phyloP scores from a whole-genome alignment of 2,888 invertebrate genomes.

The Vesta saturnalis region DNA sequence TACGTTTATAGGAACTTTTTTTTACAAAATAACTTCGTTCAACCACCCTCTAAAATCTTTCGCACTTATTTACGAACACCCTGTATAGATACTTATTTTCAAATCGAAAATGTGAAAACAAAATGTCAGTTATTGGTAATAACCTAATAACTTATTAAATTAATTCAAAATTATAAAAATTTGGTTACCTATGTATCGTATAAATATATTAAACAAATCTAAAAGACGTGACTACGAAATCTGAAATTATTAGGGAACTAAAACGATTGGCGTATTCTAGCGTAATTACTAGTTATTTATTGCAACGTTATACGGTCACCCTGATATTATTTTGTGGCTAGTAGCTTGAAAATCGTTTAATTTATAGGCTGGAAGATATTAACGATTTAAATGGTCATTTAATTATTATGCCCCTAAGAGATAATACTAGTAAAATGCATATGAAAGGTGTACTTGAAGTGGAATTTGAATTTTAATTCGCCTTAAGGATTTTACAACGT shows the following conservation, averaged over 20 bases:
- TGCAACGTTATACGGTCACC: constrained; percentile 34
- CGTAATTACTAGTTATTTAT: constrained; percentile 38
- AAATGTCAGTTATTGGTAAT: too few species aligned
- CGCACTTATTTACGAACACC: too few species aligned
- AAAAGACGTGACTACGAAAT: too few species aligned
- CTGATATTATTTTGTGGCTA: constrained; percentile 37
- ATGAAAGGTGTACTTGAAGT: background rate
- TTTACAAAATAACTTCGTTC: too few species aligned
- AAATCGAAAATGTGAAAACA: too few species aligned
- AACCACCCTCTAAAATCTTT: too few species aligned
- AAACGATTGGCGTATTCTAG: constrained; percentile 16
- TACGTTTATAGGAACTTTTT: too few species aligned
- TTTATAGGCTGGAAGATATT: constrained; percentile 35
- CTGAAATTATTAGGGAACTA: constrained; percentile 33
- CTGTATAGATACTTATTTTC: too few species aligned
- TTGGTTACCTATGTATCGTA: too few species aligned
- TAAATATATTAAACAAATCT: too few species aligned
- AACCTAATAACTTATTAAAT: too few species aligned
- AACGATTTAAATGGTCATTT: constrained; percentile 29
- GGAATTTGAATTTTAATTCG: background rate
- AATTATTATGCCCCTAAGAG: constrained; percentile 29
- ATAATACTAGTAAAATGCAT: constrained; percentile 17
- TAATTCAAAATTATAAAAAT: too few species aligned
- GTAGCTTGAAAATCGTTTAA: constrained; percentile 33
- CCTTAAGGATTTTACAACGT: constrained; percentile 9